These are phyloP conservation scores for Anolis sagrei DNA, from an alignment of 2,113 vertebrate genomes.

Conservation along the genomic window DNA sequence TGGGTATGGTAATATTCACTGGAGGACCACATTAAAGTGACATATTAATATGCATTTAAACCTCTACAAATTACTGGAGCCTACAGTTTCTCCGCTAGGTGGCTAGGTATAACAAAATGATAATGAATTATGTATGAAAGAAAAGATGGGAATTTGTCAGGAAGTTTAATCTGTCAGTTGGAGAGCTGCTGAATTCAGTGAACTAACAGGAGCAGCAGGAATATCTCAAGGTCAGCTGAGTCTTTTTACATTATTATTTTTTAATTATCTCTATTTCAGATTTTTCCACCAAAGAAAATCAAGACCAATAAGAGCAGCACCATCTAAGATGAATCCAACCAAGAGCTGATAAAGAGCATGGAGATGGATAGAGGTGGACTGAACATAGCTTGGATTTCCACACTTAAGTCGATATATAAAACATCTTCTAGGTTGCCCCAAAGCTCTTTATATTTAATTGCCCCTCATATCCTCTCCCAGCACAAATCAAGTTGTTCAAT, in stretches of 20 bases:
- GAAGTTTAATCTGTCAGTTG: not conserved
- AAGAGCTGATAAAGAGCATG: not conserved
- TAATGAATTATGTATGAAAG: not conserved
- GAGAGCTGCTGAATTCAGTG: not conserved
- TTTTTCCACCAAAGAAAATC: not conserved
- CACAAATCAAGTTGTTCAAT: not conserved
- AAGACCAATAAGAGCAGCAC: not conserved
- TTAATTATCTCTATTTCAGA: not conserved
- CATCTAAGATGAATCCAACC: not conserved
- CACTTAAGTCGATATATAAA: not conserved
- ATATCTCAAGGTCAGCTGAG: not conserved
- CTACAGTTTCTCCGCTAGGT: not conserved
- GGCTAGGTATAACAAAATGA: not conserved
- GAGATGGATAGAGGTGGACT: not conserved
- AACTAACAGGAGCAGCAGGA: not conserved
- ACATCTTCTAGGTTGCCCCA: not conserved
- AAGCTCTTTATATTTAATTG: not conserved
- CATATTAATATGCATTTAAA: no score
- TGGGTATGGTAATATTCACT: no score
- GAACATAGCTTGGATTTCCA: not conserved
- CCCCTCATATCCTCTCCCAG: not conserved
- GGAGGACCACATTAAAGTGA: no score
- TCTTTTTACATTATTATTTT: not conserved
- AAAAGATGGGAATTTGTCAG: not conserved
- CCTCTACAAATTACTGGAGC: not conserved